A percentile compares a stretch with the other conserved stretches of the same genome.
Conservation (phyloP, 1,140 invertebrate genomes). For the Aradophagus sp. region DNA sequence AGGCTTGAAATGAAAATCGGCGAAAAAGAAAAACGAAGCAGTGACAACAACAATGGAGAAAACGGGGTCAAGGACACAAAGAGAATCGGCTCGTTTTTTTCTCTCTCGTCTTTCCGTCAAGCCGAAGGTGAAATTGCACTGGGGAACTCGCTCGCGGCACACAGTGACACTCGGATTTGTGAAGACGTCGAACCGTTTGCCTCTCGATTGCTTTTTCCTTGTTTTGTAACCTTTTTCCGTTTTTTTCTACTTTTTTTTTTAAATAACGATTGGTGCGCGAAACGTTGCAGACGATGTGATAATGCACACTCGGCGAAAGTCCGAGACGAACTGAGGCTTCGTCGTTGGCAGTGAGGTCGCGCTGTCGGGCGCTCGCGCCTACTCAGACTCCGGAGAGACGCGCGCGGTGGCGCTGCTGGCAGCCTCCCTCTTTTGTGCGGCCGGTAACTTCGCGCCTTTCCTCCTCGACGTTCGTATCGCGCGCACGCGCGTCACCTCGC, state of each 20-base stretch:
- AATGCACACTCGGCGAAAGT: conserved; percentile 31
- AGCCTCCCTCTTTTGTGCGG: conserved; percentile 19
- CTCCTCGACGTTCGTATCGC: not conserved
- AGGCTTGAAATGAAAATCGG: no score
- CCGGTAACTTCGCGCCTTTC: no score
- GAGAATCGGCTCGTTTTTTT: not conserved
- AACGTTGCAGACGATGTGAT: not conserved
- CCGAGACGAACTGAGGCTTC: conserved; percentile 42
- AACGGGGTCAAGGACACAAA: conserved; percentile 36
- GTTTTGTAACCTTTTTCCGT: no score
- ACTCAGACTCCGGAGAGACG: conserved; percentile 1
- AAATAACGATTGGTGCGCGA: conserved; percentile 1
- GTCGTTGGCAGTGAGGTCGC: not conserved
- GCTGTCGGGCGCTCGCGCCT: not conserved
- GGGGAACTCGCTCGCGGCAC: not conserved
- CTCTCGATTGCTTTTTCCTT: no score
- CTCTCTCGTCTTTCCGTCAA: not conserved
- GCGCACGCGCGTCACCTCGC: conserved; percentile 9
- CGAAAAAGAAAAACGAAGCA: conserved; percentile 15
- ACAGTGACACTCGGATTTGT: conserved; percentile 2
- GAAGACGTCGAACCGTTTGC: no score
- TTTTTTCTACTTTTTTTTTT: no score
- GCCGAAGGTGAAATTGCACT: not conserved
- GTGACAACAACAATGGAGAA: conserved; percentile 10
- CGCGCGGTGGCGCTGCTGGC: not conserved